Base-by-base conservation (phyloP, 2,888 invertebrate genomes). In the Chymomyza procnemis region DNA sequence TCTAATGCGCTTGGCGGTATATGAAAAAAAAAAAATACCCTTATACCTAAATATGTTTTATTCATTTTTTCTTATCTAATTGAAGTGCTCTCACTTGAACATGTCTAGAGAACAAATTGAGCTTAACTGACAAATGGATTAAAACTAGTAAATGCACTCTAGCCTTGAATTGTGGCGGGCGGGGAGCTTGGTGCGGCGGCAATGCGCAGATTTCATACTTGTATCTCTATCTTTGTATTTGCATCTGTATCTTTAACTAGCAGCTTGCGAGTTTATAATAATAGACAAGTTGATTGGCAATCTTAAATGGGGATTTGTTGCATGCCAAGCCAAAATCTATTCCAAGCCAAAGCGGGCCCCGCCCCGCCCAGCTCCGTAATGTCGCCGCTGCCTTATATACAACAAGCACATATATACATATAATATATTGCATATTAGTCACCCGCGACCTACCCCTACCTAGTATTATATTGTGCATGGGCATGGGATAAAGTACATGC, bases 371-470 rank as follows among this genome's bases (percentile, higher is more conserved):
- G 8, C 1, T n/a, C 34, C 34, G 12, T 41, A 9, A 12, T 41
- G 12, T 12, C n/a, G n/a, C n/a, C n/a, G n/a, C 12, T 12, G 34
- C 9, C 34, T 12, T 41, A 12, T 12, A 41, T n/a, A n/a, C n/a
- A n/a, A n/a, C n/a, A n/a, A n/a, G n/a, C n/a, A n/a, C n/a, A n/a
- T n/a, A n/a, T n/a, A n/a, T n/a, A n/a, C n/a, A n/a, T n/a, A n/a
- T n/a, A n/a, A n/a, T n/a, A n/a, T n/a, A n/a, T n/a, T n/a, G n/a
- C n/a, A n/a, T 41, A 41, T 12, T 41, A 41, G 34, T 41, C 19
- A 6, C 14, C 73, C 34, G 66, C 75, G 85, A 80, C 80, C 80
- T 80, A 84, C 71, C 84, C 66, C 84, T 81, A 73, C 34, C 34
- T 41, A 12, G 34, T 12, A 41, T 41, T 12, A 12, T 12, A 41